A percentile compares a stretch with the other conserved stretches of the same genome.
Evolutionary conservation across 2,797 vertebrate species (phyloP).

Genomic region (Rhodeus uyekii): DNA sequence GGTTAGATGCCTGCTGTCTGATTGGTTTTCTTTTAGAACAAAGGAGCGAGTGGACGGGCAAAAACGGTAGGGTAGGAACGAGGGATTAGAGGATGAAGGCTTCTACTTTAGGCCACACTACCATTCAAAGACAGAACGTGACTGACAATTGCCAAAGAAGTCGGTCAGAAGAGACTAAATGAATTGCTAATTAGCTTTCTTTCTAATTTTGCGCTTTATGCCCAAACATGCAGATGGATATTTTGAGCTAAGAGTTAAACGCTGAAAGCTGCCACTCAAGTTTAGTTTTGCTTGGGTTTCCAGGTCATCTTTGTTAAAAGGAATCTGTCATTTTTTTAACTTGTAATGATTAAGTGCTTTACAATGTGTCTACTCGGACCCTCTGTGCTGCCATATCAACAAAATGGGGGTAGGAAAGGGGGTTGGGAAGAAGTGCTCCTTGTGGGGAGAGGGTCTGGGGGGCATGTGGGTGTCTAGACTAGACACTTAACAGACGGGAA

Average conservation of each 20-base stretch:
- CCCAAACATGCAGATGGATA: slow-evolving; percentile 57
- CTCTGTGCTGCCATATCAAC: slow-evolving; percentile 10
- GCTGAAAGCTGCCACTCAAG: slow-evolving; percentile 69
- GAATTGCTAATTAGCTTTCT: slow-evolving; percentile 78
- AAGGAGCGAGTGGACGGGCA: slow-evolving; percentile 22
- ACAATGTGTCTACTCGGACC: neutral
- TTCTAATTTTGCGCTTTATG: slow-evolving; percentile 69
- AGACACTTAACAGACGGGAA: slow-evolving; percentile 29
- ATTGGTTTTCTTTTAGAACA: slow-evolving; percentile 38
- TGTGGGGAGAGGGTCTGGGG: neutral
- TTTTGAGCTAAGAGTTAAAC: slow-evolving; percentile 61
- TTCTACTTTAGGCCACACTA: slow-evolving; percentile 37
- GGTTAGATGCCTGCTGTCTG: slow-evolving; percentile 41
- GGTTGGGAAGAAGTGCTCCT: neutral
- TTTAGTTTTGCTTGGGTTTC: slow-evolving; percentile 19
- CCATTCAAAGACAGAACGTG: slow-evolving; percentile 65
- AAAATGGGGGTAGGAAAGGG: neutral
- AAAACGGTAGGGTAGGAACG: neutral
- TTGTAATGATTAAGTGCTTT: neutral
- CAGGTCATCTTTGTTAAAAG: slow-evolving; percentile 13
- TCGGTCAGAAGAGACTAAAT: slow-evolving; percentile 75
- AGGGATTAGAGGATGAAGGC: slow-evolving; percentile 12
- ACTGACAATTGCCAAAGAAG: slow-evolving; percentile 69
- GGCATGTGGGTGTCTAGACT: slow-evolving; percentile 29
- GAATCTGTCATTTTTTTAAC: neutral